Conservation (phyloP, 2,888 invertebrate genomes). For the Hypsopygia costalis region DNA sequence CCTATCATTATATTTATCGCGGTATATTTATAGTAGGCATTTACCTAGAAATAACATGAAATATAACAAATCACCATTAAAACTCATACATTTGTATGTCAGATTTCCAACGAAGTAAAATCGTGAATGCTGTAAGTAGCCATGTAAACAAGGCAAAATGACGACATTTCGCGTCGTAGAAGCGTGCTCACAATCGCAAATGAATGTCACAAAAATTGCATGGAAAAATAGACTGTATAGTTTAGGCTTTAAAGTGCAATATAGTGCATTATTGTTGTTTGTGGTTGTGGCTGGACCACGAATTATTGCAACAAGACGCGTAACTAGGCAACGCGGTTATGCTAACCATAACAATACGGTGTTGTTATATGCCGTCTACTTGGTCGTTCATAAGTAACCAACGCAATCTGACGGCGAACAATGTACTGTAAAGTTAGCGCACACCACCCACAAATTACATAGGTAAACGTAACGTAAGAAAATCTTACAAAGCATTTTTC, state of each 20-base stretch:
- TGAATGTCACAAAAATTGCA: conserved; percentile 11
- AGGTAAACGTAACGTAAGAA: no score
- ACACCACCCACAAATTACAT: neutral
- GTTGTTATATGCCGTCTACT: conserved; percentile 38
- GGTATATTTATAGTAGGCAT: no score
- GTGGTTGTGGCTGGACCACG: conserved; percentile 21
- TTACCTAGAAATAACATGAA: no score
- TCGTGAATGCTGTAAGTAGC: conserved; percentile 28
- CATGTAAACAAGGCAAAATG: conserved; percentile 40
- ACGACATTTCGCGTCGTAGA: conserved; percentile 28
- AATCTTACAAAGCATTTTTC: no score
- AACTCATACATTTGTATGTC: conserved; percentile 11
- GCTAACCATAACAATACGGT: conserved; percentile 57
- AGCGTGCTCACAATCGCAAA: conserved; percentile 30
- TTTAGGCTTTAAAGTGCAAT: conserved; percentile 7
- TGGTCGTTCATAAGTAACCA: conserved; percentile 32
- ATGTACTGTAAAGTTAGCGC: conserved; percentile 32
- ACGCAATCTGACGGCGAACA: conserved; percentile 49
- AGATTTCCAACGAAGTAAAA: conserved; percentile 25
- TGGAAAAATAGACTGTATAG: conserved; percentile 17
- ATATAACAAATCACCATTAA: neutral
- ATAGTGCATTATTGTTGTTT: conserved; percentile 2
- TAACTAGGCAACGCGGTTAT: conserved; percentile 59
- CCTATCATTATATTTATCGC: no score
- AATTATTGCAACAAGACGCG: conserved; percentile 48